phyloP scores from a whole-genome alignment of 2,113 vertebrate genomes.

The Poecilia latipinna region DNA sequence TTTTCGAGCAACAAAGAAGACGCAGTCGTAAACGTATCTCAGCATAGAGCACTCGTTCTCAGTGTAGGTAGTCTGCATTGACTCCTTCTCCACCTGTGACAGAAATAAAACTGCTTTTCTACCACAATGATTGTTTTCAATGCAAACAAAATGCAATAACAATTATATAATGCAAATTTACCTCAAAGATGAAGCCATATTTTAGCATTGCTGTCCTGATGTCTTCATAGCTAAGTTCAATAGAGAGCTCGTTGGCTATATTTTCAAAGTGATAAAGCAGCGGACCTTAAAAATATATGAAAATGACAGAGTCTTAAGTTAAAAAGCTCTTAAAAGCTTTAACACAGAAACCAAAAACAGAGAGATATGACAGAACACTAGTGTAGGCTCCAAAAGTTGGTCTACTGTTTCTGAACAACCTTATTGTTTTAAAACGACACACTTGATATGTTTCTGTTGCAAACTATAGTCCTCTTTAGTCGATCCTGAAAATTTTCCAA shows the following conservation, averaged over 20 bases:
- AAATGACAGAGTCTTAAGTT: too few relatives aligned
- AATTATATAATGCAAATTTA: constrained; percentile 61
- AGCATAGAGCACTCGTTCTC: constrained; percentile 98
- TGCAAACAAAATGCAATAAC: background rate
- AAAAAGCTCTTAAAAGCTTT: too few relatives aligned
- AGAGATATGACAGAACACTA: too few relatives aligned
- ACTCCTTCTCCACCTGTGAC: constrained; percentile 90
- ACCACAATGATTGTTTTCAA: background rate
- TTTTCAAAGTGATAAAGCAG: constrained; percentile 98
- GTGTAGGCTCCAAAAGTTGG: too few relatives aligned
- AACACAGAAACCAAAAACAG: too few relatives aligned
- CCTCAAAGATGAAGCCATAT: constrained; percentile 94
- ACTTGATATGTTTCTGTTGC: too few relatives aligned
- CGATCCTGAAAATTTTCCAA: too few relatives aligned
- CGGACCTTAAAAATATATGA: constrained; percentile 82
- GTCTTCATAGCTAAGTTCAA: constrained; percentile 97
- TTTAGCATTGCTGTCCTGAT: constrained; percentile 91
- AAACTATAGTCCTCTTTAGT: too few relatives aligned
- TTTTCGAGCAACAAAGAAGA: constrained; percentile 95
- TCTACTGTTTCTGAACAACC: too few relatives aligned
- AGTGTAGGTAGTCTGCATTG: constrained; percentile 93
- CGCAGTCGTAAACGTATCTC: constrained; percentile 95
- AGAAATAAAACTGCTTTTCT: constrained; percentile 11
- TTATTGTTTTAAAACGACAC: too few relatives aligned
- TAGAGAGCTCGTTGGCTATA: constrained; percentile 95